Conservation (phyloP, 2,888 invertebrate species). For the Drosophila peninsularis region DNA sequence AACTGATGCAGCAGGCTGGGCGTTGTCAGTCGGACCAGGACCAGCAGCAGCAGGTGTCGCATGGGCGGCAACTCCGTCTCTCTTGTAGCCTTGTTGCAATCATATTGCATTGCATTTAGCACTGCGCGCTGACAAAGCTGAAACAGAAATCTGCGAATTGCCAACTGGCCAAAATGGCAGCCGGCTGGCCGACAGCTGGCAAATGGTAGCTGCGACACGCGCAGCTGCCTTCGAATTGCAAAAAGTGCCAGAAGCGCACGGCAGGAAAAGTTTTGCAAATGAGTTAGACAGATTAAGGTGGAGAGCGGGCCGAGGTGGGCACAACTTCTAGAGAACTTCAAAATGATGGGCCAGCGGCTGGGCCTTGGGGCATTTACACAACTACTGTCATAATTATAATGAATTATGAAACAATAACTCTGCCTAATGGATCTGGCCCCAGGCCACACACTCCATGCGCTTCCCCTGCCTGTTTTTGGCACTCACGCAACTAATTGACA, state of each 20-base stretch:
- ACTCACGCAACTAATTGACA: constrained; percentile 73
- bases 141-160: constrained; percentile 7
- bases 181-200: constrained; percentile 17
- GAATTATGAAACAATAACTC: constrained; percentile 65
- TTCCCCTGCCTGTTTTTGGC: constrained; percentile 18
- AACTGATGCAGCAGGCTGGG: not conserved
- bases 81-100: constrained; percentile 38
- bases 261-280: constrained; percentile 56
- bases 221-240: constrained; percentile 56
- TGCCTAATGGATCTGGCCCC: constrained; percentile 60
- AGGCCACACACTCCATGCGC: constrained; percentile 19
- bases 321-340: constrained; percentile 44
- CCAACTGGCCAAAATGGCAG: constrained; percentile 12
- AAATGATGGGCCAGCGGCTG: constrained; percentile 43
- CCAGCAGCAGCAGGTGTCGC: constrained; percentile 52
- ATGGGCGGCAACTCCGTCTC: constrained; percentile 20
- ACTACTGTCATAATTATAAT: constrained; percentile 73
- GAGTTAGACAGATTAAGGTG: constrained; percentile 30
- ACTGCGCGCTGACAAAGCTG: constrained; percentile 31
- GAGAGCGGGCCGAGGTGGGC: not conserved
- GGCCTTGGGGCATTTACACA: constrained; percentile 49
- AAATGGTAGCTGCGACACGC: constrained; percentile 36
- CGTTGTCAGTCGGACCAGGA: constrained; percentile 1
- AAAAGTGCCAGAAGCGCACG: constrained; percentile 56
- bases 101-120: constrained; percentile 53